Base-by-base conservation (phyloP, 2,888 invertebrate species). In the Apodemia duryi region DNA sequence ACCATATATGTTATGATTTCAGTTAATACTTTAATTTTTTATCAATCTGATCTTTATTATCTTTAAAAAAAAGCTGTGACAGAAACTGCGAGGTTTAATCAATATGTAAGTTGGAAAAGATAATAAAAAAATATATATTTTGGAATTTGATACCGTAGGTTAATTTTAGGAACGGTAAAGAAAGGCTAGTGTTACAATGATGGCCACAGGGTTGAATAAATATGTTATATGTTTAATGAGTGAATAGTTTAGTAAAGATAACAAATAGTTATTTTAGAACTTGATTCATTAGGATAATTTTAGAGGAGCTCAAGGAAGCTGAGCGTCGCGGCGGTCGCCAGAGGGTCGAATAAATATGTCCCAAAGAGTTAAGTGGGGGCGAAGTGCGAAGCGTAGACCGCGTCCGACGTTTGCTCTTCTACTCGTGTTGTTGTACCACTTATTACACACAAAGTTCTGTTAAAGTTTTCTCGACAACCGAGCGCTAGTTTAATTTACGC, bases 331-430 rank as follows among this genome's bases (percentile, higher is more conserved):
- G 85, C 78, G 89, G 90, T 89, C 84, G 89, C 90, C 90, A 81
- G 91, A 90, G 91, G 91, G 91, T 91, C 91, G 88, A 91, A 91
- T 91, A 91, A 91, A 91, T 91, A 91, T 91, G 91, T 91, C 91
- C 88, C 91, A 90, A 91, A 91, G 91, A 91, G 91, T 91, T 91
- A 91, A 91, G 91, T 91, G 90, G 86, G 80, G 85, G 84, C 81
- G 89, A 88, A 88, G 90, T 89, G 85, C 78, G 87, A 84, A 83
- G 86, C 86, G 83, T 82, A 84, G 88, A 86, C 88, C 90, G 89
- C 88, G 90, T 84, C 91, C 88, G 83, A 88, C 92, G 92, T 92
- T 92, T 90, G 90, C 92, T 91, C 91, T 91, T 91, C 90, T 86
- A 88, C 86, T 90, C 85, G 88, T 88, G 92, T 91, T 91, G 91